Evolutionary conservation across 2,113 vertebrate species (phyloP).

Genomic region (Oryzias javanicus): DNA sequence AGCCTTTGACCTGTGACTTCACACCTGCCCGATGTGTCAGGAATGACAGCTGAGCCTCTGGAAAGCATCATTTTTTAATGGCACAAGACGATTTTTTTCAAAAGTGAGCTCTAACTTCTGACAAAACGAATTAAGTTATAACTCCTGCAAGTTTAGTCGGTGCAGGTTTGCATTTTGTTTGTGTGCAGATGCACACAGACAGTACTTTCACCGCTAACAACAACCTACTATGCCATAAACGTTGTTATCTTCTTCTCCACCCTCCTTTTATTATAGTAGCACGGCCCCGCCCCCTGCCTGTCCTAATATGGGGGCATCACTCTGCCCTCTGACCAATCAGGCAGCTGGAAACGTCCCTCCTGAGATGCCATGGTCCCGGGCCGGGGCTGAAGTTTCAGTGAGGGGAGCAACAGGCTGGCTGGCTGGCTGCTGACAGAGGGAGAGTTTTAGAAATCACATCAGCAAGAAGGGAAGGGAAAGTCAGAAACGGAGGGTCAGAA

Average conservation of each 20-base stretch:
- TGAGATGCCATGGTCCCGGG: constrained; percentile 55
- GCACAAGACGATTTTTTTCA: background rate
- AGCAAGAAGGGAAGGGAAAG: constrained; percentile 19
- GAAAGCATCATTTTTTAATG: background rate
- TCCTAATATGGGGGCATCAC: constrained; percentile 74
- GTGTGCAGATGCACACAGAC: background rate
- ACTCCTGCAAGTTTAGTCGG: background rate
- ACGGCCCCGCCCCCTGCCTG: constrained; percentile 38
- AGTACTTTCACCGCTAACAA: background rate
- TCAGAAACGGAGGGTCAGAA: constrained; percentile 18
- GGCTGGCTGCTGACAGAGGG: constrained; percentile 30
- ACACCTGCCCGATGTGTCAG: background rate
- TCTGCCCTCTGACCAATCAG: constrained; percentile 65
- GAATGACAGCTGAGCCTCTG: background rate
- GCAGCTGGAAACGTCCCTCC: constrained; percentile 35
- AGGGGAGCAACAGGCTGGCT: constrained; percentile 65
- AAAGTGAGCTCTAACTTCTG: too few relatives aligned
- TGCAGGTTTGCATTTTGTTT: background rate
- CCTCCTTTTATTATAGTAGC: constrained; percentile 26
- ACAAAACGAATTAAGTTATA: too few relatives aligned
- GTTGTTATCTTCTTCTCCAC: constrained; percentile 47
- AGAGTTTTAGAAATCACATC: constrained; percentile 2
- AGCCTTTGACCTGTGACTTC: constrained; percentile 24
- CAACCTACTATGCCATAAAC: constrained; percentile 33
- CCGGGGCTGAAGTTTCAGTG: constrained; percentile 65